Base-by-base conservation (phyloP, 53 echinoderm and acorn worm genomes). In the Paelopatides confundens region DNA sequence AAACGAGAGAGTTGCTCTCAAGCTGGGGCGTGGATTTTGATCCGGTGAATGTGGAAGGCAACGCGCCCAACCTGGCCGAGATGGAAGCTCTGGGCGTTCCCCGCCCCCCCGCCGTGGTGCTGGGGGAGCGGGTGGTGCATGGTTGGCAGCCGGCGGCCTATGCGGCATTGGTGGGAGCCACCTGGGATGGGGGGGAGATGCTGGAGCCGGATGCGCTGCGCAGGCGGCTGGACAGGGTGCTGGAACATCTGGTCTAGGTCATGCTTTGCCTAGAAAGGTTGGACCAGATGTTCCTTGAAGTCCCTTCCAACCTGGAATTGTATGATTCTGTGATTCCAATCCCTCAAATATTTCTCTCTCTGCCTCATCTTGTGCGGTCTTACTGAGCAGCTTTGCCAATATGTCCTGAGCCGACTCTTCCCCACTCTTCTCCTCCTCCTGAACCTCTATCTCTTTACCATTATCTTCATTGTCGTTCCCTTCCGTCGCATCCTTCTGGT, bases 231-330 rank as follows among this genome's bases (percentile, higher is more conserved):
- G 15, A 17, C 24, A 18, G 58, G 21, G 58, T 58, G 5, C 21
- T 58, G 3, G 58, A 58, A 18, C 21, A 17, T 58, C 24, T 15
- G 17, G 4, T 21, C 6, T 1, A n/a, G n/a, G n/a, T n/a, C n/a
- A n/a, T n/a, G n/a, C n/a, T n/a, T n/a, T n/a, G n/a, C n/a, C n/a
- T n/a, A n/a, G n/a, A n/a, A n/a, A n/a, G n/a, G n/a, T n/a, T n/a
- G n/a, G n/a, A n/a, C n/a, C n/a, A n/a, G n/a, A n/a, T n/a, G n/a
- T 71, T 71, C 71, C 27, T 71, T 86, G 18, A 71, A 69, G 51
- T 86, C 71, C 53, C 86, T 69, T 63, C 71, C 86, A 21, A 54
- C 53, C 28, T 51, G 29, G 27, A 71, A 54, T 70, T 86, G n/a
- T n/a, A n/a, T n/a, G n/a, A n/a, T n/a, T n/a, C n/a, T n/a, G 87